Conservation (phyloP, 2,888 invertebrate species). For the Entomobrya multifasciata region DNA sequence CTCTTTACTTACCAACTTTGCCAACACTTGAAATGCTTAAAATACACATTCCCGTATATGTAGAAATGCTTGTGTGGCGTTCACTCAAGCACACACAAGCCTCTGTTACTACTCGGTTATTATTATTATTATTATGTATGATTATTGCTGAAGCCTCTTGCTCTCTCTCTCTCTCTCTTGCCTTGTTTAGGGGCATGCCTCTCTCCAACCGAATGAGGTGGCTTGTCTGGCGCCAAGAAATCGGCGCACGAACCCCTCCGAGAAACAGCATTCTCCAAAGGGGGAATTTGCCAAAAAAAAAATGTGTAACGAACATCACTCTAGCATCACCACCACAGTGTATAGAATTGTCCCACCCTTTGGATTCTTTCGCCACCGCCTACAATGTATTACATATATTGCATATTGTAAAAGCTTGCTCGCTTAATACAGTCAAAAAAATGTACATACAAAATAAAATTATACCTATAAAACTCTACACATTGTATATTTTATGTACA, state of each 20-base stretch:
- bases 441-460: too few relatives aligned
- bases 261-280: constrained; percentile 69
- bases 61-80: constrained; percentile 29
- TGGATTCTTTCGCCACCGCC: constrained; percentile 73
- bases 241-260: constrained; percentile 72
- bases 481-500: too few relatives aligned
- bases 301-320: constrained; percentile 24
- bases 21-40: constrained; percentile 40
- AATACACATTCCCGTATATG: constrained; percentile 21
- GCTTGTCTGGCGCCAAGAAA: constrained; percentile 74
- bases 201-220: constrained; percentile 68
- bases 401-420: background rate
- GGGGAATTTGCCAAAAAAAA: constrained; percentile 68
- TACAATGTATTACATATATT: constrained; percentile 54
- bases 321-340: constrained; percentile 50
- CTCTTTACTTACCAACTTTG: constrained; percentile 46
- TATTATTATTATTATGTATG: constrained; percentile 32
- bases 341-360: constrained; percentile 69
- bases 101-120: constrained; percentile 31
- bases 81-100: constrained; percentile 2
- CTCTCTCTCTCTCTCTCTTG: constrained; percentile 37
- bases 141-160: constrained; percentile 48
- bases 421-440: too few relatives aligned
- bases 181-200: constrained; percentile 62
- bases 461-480: too few relatives aligned